phyloP scores from a whole-genome alignment of 2,113 vertebrate species.

The Eonycteris spelaea region DNA sequence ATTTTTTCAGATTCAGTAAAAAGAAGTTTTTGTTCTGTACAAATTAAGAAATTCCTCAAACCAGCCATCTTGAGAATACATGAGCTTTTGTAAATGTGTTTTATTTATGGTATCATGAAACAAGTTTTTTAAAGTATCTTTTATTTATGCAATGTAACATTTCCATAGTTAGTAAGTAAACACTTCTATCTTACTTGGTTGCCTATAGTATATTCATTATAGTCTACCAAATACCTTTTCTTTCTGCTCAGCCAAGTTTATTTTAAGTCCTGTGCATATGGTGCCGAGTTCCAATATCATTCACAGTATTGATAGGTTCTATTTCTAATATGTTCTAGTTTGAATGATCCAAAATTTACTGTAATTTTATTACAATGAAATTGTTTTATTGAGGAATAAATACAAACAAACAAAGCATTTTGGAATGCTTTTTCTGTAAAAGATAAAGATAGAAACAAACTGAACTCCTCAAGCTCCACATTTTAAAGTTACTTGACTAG shows the following conservation, averaged over 20 bases:
- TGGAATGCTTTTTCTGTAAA: background rate
- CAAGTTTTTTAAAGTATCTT: background rate
- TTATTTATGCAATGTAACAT: background rate
- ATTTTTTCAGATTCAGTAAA: background rate
- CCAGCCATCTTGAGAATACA: background rate
- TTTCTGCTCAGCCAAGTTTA: background rate
- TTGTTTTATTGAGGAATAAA: background rate
- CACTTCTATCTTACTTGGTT: background rate
- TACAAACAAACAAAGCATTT: conserved; percentile 13
- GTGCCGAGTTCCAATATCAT: background rate
- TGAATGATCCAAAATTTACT: background rate
- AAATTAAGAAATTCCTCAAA: conserved; percentile 30
- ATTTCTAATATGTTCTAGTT: background rate
- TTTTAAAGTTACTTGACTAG: background rate
- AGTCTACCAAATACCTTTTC: background rate
- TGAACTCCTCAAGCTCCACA: background rate
- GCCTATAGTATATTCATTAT: background rate
- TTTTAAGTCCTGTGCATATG: background rate
- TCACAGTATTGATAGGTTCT: background rate
- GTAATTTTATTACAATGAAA: background rate
- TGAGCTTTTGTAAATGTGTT: background rate
- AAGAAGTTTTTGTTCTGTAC: background rate
- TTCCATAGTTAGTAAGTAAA: background rate
- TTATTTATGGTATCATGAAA: background rate
- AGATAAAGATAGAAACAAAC: background rate